Evolutionary conservation across 2,888 invertebrate species (phyloP).

Genomic region (Agapostemon virescens): DNA sequence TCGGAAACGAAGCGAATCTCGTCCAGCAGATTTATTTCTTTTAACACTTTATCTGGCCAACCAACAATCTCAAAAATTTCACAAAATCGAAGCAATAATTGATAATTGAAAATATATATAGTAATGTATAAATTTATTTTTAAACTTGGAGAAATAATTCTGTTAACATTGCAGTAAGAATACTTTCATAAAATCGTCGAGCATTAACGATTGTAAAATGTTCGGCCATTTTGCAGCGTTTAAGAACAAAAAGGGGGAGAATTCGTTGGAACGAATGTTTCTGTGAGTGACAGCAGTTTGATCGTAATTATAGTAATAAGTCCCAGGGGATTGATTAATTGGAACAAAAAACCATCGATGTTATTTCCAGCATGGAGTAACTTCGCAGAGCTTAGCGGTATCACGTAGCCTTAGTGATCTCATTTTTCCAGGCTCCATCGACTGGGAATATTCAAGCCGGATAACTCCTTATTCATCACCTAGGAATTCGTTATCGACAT

Average conservation of each 20-base stretch:
- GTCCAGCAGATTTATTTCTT: no score
- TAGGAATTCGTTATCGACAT: slow-evolving; percentile 40
- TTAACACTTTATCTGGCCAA: no score
- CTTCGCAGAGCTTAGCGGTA: not conserved
- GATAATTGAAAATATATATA: no score
- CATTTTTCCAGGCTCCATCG: slow-evolving; percentile 24
- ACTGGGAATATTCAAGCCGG: slow-evolving; percentile 31
- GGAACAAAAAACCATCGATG: not conserved
- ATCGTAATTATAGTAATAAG: not conserved
- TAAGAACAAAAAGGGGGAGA: no score
- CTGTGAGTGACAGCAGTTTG: not conserved
- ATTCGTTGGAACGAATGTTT: not conserved
- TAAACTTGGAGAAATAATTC: no score
- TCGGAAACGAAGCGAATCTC: no score
- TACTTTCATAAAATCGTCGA: no score
- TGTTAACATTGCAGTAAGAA: no score
- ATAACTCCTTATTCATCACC: slow-evolving; percentile 38
- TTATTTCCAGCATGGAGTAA: not conserved
- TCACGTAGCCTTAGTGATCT: slow-evolving; percentile 16
- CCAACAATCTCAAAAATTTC: no score
- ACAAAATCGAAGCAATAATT: no score
- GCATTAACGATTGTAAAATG: not conserved
- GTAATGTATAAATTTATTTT: no score
- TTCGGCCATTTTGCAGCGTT: not conserved
- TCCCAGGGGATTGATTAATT: not conserved